Base-by-base conservation (phyloP, 2,113 vertebrate species). In the Spea multiplicata region DNA sequence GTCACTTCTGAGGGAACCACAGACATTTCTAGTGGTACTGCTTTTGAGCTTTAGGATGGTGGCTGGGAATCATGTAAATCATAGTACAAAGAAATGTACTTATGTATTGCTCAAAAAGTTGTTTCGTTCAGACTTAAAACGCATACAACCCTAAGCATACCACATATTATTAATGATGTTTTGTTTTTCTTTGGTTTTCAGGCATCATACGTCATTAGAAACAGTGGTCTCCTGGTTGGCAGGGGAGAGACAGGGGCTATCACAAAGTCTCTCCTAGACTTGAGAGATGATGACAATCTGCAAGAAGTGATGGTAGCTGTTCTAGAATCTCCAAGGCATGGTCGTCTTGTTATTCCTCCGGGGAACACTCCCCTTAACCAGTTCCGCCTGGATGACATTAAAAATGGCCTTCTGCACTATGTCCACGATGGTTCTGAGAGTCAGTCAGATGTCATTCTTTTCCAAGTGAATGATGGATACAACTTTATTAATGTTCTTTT, bases 381-480 rank as follows among this genome's bases (percentile, higher is more conserved):
- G 0, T 94, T 98, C 85, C 89, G 73, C 50, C 91, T 97, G 70
- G 90, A 87, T 2, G 96, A 96, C 8, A 88, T 98, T 5, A 83
- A 83, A 0, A 49, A 81, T 0, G 91, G 95, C 5, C 87, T 89
- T 66, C 88, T 99, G 71, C 91, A 80, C 76, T 99, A 99, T 0
- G 57, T 89, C 71, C 97, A 99, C 0, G 93, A 96, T 5, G 93
- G 94, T 73, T 92, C 91, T 0, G 75, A 88, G 17, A 90, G 80
- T 49, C 44, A 1, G n/a, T 86, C 90, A 0, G 97, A 99, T 62
- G 2, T 47, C 0, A n/a, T 76, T 1, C 84, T 96, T 30, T 81
- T 98, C 72, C 97, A 99, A 88, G 88, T 91, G 78, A 96, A 84
- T 0, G 97, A 99, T 2, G 96, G 96, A 0, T 88, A 95, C 89